Conservation (phyloP, 2,113 vertebrate genomes). For the Scopus umbretta region DNA sequence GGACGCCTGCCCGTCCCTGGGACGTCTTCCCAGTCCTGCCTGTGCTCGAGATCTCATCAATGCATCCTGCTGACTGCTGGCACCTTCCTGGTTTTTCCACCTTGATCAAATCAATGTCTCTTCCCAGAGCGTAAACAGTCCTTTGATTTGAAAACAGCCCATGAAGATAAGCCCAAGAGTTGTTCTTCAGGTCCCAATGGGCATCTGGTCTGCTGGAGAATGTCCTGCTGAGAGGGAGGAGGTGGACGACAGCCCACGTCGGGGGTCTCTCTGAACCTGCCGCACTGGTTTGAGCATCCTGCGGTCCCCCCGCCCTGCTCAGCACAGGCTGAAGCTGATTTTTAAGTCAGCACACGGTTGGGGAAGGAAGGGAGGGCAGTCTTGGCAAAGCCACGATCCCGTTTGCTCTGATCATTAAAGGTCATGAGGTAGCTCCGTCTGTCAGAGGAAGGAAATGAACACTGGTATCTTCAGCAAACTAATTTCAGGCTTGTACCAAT, state of each 20-base stretch:
- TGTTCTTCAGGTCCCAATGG: background rate
- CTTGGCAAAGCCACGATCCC: background rate
- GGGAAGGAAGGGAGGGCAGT: background rate
- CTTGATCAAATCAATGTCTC: background rate
- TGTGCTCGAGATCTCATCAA: background rate
- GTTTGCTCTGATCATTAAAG: background rate
- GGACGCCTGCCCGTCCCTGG: background rate
- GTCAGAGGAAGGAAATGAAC: background rate
- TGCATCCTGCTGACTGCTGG: fast-evolving
- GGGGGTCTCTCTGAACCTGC: background rate
- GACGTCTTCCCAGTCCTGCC: background rate
- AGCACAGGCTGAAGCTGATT: background rate
- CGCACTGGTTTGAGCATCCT: background rate
- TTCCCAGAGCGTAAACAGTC: background rate
- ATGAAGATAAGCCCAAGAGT: background rate
- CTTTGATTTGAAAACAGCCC: background rate
- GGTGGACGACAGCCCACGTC: fast-evolving
- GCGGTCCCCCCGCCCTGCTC: background rate
- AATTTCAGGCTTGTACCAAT: background rate
- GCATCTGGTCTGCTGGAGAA: background rate
- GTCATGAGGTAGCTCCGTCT: background rate
- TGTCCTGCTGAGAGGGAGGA: background rate
- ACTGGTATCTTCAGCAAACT: background rate
- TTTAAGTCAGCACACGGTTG: background rate
- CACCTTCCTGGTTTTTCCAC: background rate